Evolutionary conservation across 2,888 invertebrate genomes (phyloP).

Genomic region (Agapostemon virescens): DNA sequence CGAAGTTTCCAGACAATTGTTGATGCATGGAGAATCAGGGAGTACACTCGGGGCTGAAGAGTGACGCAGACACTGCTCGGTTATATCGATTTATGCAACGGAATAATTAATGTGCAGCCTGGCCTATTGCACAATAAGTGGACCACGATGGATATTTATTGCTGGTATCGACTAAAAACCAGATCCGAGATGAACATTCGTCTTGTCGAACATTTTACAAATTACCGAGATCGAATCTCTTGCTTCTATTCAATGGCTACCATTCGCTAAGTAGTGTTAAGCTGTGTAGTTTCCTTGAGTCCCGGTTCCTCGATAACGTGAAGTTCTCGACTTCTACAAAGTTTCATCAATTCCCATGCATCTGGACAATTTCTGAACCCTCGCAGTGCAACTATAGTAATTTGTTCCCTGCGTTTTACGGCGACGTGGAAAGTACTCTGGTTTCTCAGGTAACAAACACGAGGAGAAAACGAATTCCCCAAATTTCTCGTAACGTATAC

Average conservation of each 20-base stretch:
- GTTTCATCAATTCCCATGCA: neutral
- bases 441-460: neutral
- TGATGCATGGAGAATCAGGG: slow-evolving; percentile 7
- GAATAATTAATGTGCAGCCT: slow-evolving; percentile 4
- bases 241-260: neutral
- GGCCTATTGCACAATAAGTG: slow-evolving; percentile 9
- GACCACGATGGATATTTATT: neutral
- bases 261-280: neutral
- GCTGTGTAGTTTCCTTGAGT: neutral
- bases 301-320: neutral
- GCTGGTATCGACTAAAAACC: neutral
- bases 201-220: neutral
- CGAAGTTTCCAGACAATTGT: neutral
- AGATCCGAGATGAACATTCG: neutral
- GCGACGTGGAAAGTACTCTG: neutral
- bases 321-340: neutral
- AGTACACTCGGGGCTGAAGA: neutral
- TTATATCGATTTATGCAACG: slow-evolving; percentile 9
- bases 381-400: neutral
- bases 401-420: neutral
- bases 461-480: neutral
- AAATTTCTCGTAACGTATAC: neutral
- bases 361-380: neutral
- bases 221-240: neutral
- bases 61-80: neutral